phyloP scores from a whole-genome alignment of 2,888 invertebrate species.

The Catocala fraxini region DNA sequence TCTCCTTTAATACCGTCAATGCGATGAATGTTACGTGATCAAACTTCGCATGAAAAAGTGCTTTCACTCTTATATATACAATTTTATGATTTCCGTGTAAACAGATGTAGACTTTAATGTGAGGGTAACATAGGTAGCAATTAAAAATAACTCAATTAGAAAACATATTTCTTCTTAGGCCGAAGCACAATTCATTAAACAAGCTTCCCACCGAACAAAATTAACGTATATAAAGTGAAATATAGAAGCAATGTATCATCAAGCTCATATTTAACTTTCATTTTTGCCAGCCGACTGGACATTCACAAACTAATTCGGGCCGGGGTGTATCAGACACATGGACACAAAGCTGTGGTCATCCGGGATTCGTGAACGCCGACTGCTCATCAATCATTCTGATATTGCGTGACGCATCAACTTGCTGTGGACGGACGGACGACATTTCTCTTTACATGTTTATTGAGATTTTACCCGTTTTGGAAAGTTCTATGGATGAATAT shows the following conservation, averaged over 20 bases:
- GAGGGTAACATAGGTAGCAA: no score
- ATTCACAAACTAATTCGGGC: constrained; percentile 47
- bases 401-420: constrained; percentile 81
- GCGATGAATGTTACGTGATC: no score
- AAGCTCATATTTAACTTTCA: constrained; percentile 38
- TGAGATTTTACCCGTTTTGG: constrained; percentile 44
- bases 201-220: constrained; percentile 4
- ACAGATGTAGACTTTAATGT: no score
- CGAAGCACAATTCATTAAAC: background rate
- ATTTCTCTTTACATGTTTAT: constrained; percentile 66
- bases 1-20: no score
- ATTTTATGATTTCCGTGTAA: no score
- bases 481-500: constrained; percentile 6
- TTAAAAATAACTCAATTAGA: no score
- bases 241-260: constrained; percentile 23
- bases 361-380: constrained; percentile 52
- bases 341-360: constrained; percentile 56
- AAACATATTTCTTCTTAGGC: no score
- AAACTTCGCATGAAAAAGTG: no score
- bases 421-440: constrained; percentile 50
- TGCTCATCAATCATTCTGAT: constrained; percentile 78
- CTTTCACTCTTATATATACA: no score
- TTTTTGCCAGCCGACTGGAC: constrained; percentile 47
- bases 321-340: constrained; percentile 41
- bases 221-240: constrained; percentile 25